Base-by-base conservation (phyloP, 2,888 invertebrate genomes). In the Mylabris sibirica region DNA sequence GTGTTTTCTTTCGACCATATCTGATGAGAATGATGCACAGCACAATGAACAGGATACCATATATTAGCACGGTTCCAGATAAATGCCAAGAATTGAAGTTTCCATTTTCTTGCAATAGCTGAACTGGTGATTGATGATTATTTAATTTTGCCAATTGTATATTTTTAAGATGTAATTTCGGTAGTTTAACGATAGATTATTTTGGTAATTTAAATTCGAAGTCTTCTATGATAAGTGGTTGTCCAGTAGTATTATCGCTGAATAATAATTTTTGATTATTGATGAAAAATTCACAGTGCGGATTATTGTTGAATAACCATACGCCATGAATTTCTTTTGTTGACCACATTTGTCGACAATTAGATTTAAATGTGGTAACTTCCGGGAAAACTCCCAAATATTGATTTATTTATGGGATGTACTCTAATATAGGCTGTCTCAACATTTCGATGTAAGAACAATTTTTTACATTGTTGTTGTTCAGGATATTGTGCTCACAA, bases 231-330 rank as follows among this genome's bases (percentile, higher is more conserved):
- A 59, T 26, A 22, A 59, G 59, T 14, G 59, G 59, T 22, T 20
- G 59, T 4, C 59, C 59, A 24, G 22, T 59, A 1, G 59, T 26
- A 22, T 20, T 59, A 5, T 59, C 59, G 14, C 5, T 59, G 6
- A 59, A 59, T 20, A 26, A 22, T 59, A 59, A 59, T 59, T 59
- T 9, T 26, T 59, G 26, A 59, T 59, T 22, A 59, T 59, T 20
- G 59, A 59, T 59, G 59, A 24, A 59, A 26, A 5, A 59, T 26
- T 59, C 12, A 59, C 59, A 59, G 2, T 59, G 22, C 11, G 22
- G 59, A 22, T 59, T 20, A 3, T 59, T 22, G 6, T 3, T 59
- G 6, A 59, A 22, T 22, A 59, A 8, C 6, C 2, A 8, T 3
- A 12, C 8, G 4, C 59, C 59, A 59, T 22, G 12, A 14, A 59